Percentiles rank a stretch among this genome's conserved stretches.
Conservation (phyloP, 2,113 vertebrate species). For the Pachyramphus minor region DNA sequence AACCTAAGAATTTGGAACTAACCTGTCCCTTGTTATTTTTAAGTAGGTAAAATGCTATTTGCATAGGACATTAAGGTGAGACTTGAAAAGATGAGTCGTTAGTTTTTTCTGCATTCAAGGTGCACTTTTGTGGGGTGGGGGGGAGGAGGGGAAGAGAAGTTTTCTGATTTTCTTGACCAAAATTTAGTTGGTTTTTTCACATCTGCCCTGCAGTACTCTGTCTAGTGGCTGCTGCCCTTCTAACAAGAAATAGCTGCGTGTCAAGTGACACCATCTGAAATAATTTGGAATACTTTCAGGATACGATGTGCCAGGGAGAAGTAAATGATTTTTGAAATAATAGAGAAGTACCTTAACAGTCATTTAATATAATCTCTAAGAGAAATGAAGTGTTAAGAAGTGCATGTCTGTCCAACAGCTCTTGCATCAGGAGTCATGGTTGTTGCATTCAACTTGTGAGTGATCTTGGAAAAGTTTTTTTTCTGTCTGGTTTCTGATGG, state of each 20-base stretch:
- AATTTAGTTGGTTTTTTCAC: not conserved
- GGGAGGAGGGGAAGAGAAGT: not conserved
- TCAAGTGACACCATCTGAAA: not conserved
- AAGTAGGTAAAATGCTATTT: not conserved
- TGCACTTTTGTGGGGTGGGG: not conserved
- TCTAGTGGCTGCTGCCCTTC: not conserved
- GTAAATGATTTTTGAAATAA: not conserved
- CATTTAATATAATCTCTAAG: not conserved
- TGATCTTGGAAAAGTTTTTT: not conserved
- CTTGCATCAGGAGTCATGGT: not conserved
- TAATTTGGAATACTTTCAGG: not conserved
- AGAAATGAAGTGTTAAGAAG: not conserved
- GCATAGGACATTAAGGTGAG: not conserved
- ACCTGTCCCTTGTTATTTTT: not conserved
- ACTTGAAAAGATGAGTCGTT: not conserved
- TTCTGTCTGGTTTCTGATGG: not conserved
- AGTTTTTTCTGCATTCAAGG: not conserved
- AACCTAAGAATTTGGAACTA: not conserved
- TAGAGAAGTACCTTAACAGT: not conserved
- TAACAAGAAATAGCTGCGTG: not conserved
- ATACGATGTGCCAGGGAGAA: not conserved
- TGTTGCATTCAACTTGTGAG: not conserved
- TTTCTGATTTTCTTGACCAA: not conserved
- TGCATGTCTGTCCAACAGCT: rapidly evolving
- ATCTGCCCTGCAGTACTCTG: not conserved